Evolutionary conservation across 2,797 vertebrate species (phyloP).

Genomic region (Lacerta agilis): DNA sequence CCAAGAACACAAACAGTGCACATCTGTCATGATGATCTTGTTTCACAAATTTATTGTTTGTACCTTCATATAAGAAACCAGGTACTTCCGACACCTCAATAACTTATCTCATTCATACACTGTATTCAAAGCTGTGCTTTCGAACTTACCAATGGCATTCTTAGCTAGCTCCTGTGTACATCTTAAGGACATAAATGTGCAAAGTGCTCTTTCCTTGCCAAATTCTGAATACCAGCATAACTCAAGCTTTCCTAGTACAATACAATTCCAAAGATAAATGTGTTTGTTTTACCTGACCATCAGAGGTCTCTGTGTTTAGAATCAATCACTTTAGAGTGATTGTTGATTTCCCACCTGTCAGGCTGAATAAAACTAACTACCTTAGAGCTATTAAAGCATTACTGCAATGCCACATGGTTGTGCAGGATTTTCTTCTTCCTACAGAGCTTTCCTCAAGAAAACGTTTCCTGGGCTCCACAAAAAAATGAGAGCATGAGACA

Average conservation of each 20-base stretch:
- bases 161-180: not conserved
- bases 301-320: not conserved
- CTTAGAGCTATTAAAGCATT: not conserved
- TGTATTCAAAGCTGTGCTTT: not conserved
- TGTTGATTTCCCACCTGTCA: not conserved
- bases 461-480: not conserved
- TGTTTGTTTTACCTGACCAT: conserved; percentile 22
- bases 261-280: not conserved
- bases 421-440: not conserved
- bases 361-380: not conserved
- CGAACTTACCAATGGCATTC: not conserved
- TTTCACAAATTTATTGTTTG: not conserved
- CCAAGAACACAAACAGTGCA: not conserved
- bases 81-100: too few relatives aligned
- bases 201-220: not conserved
- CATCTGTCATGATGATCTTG: not conserved
- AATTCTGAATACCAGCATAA: not conserved
- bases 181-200: not conserved
- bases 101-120: not conserved
- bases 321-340: conserved; percentile 7
- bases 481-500: conserved; percentile 13
- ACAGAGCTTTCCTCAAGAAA: not conserved
- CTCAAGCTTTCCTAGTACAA: not conserved
- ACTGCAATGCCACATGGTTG: not conserved
- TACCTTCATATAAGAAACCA: not conserved